Evolutionary conservation across 2,113 vertebrate species (phyloP), one percentile per base, ranked within the genome.

Genomic region (Ibidorhyncha struthersii): DNA sequence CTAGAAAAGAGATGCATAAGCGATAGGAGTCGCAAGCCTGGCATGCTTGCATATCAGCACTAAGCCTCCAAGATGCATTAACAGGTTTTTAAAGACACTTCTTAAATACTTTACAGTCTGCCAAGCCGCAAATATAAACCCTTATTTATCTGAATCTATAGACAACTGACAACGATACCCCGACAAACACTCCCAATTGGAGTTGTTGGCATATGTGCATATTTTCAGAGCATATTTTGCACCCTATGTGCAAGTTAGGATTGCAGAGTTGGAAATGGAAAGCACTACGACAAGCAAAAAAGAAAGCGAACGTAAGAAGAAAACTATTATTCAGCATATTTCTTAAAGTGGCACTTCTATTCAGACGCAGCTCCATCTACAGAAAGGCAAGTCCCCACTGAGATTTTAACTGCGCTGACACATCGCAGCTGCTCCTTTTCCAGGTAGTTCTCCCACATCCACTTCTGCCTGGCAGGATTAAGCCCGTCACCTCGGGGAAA

Each of bases 291-390:
- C 62, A 82, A 86, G 59, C 20, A 80, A 77, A 94, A 86, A 34
- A 80, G 85, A 95, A 95, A 95, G 66, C 1, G 5, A 95, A 86
- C 30, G 25, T n/a, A 85, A 82, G 36, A 80, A 81, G 83, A 93
- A 85, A 90, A 55, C 43, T 53, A 80, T 85, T 92, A 90, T 81
- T 92, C 93, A 95, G 85, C 85, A n/a, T 22, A 30, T 91, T 87
- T 71, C 86, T 94, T 92, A 50, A 92, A 92, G 62, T 1, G 14
- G 30, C 26, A n/a, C 17, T 62, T 82, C 40, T 15, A n/a, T n/a
- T 77, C 72, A 52, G 25, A 47, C 8, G 32, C 29, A 89, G 56
- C 43, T 77, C 41, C 79, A 71, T 3, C 70, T 65, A 6, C 36
- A 84, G 70, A 10, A 65, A 52, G 56, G 18, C 19, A 86, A 93